Percentiles rank a stretch among this genome's conserved stretches.
These are phyloP conservation scores for Oligia latruncula DNA, from an alignment of 2,888 invertebrate species.

Conservation along the genomic window DNA sequence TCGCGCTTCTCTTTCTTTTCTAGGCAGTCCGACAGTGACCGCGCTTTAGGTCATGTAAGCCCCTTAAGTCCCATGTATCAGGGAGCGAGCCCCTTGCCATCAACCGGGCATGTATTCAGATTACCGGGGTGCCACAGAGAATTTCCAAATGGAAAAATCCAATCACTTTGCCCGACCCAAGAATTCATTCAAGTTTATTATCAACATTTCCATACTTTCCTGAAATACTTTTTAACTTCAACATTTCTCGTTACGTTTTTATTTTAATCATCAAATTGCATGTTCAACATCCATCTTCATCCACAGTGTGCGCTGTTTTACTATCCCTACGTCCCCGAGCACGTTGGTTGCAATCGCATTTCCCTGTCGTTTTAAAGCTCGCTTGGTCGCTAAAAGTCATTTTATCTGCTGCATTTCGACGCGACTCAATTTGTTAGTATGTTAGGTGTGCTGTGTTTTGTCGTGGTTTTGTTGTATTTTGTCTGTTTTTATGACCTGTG, in stretches of 20 bases:
- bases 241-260: conserved; percentile 16
- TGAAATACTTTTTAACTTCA: background rate
- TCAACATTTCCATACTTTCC: no score
- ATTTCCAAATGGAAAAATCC: background rate
- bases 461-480: background rate
- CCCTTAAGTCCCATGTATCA: background rate
- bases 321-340: conserved; percentile 35
- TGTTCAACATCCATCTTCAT: conserved; percentile 16
- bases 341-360: conserved; percentile 59
- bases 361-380: conserved; percentile 59
- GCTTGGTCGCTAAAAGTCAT: conserved; percentile 62
- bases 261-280: conserved; percentile 55
- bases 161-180: background rate
- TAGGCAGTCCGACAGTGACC: no score
- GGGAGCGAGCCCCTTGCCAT: background rate
- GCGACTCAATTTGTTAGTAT: conserved; percentile 41
- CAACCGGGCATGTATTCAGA: background rate
- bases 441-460: conserved; percentile 7
- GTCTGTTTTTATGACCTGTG: background rate
- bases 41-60: no score
- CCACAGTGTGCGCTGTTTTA: conserved; percentile 26
- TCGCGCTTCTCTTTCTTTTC: no score
- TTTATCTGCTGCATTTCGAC: conserved; percentile 58
- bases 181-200: background rate
- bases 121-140: background rate